Evolutionary conservation across 2,797 vertebrate species (phyloP).

Genomic region (Sebastes paucispinis): DNA sequence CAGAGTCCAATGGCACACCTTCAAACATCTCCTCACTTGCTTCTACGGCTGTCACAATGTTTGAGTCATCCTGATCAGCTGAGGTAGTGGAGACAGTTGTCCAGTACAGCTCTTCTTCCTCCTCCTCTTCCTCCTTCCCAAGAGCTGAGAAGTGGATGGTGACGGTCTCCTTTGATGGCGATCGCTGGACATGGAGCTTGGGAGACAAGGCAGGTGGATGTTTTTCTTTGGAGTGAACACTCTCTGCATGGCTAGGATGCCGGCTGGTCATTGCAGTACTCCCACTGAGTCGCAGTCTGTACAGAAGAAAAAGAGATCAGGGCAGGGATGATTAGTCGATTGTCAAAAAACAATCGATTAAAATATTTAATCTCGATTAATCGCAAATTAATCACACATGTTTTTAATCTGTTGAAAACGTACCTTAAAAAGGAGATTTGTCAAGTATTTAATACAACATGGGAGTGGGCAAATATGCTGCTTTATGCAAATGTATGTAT

Average conservation of each 20-base stretch:
- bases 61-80: conserved; percentile 80
- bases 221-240: conserved; percentile 83
- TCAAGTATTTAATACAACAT: no score
- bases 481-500: no score
- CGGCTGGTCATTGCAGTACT: conserved; percentile 91
- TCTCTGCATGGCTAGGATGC: conserved; percentile 90
- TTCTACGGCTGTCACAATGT: conserved; percentile 90
- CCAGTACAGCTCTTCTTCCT: conserved; percentile 84
- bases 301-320: conserved; percentile 30
- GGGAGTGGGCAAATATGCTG: no score
- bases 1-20: conserved; percentile 63
- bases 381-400: no score
- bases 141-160: conserved; percentile 96
- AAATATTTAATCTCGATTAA: no score
- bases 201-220: conserved; percentile 82
- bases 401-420: no score
- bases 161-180: conserved; percentile 89
- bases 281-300: conserved; percentile 79
- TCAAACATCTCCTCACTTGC: conserved; percentile 93
- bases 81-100: conserved; percentile 72
- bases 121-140: conserved; percentile 94
- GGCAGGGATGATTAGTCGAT: background rate
- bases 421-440: no score
- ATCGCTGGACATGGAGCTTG: conserved; percentile 92
- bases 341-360: background rate